These are phyloP conservation scores for Drosophila ficusphila DNA, from an alignment of 1,140 invertebrate genomes.

Conservation along the genomic window DNA sequence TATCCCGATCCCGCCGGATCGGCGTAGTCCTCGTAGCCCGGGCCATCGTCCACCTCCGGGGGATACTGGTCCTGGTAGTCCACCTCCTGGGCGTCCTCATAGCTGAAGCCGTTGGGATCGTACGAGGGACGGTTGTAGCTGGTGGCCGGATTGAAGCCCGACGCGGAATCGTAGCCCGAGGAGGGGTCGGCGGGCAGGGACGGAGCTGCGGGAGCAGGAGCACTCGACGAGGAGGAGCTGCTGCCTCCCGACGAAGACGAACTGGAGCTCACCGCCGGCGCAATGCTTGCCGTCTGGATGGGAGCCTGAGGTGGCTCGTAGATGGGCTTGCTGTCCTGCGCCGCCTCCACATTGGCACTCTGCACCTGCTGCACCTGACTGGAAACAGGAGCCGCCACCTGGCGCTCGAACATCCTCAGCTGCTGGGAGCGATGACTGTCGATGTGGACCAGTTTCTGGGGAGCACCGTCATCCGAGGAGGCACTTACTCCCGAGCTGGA, in stretches of 20 bases:
- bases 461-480: conserved; percentile 20
- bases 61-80: conserved; percentile 76
- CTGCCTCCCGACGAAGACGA: conserved; percentile 15
- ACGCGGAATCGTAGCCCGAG: conserved; percentile 45
- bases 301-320: conserved; percentile 50
- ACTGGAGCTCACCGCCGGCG: conserved; percentile 18
- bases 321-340: conserved; percentile 55
- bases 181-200: conserved; percentile 21
- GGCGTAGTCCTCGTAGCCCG: conserved; percentile 62
- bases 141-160: conserved; percentile 32
- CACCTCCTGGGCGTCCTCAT: conserved; percentile 64
- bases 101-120: conserved; percentile 53
- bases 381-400: conserved; percentile 62
- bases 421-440: conserved; percentile 48
- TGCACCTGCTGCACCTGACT: conserved; percentile 27
- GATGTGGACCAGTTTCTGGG: conserved; percentile 52
- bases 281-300: conserved; percentile 17
- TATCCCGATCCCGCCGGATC: conserved; percentile 50
- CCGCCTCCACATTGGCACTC: conserved; percentile 57
- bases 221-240: conserved; percentile 7
- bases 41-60: conserved; percentile 63
- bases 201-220: conserved; percentile 2
- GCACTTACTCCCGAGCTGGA: conserved; percentile 31
- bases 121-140: conserved; percentile 70
- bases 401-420: conserved; percentile 75